These are phyloP conservation scores for Gandaritis pyraliata DNA, from an alignment of 2,888 invertebrate genomes.

Conservation along the genomic window DNA sequence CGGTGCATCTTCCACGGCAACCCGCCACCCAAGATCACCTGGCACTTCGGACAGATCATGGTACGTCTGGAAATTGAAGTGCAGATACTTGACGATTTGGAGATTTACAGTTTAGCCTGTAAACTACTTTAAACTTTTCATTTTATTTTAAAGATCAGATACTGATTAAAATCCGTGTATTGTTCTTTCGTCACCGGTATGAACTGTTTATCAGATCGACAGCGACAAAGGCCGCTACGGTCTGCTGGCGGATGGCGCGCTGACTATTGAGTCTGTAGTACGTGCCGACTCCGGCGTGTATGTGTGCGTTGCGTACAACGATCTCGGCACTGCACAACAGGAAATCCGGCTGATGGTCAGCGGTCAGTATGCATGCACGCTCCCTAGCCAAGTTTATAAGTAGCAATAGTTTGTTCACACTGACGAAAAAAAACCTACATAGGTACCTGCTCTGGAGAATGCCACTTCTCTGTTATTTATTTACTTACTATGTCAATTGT, in stretches of 20 bases:
- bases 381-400: too few species aligned
- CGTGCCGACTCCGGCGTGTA: constrained; percentile 93
- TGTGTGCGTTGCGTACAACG: constrained; percentile 93
- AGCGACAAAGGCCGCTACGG: constrained; percentile 89
- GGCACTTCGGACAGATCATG: constrained; percentile 89
- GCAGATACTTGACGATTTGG: too few species aligned
- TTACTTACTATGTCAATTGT: too few species aligned
- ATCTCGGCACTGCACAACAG: constrained; percentile 87
- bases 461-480: too few species aligned
- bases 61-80: constrained; percentile 66
- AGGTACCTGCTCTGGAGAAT: too few species aligned
- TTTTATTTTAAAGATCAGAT: too few species aligned
- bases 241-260: constrained; percentile 88
- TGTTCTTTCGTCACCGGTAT: too few species aligned
- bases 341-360: constrained; percentile 89
- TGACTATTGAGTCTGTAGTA: constrained; percentile 92
- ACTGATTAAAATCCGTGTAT: too few species aligned
- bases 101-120: too few species aligned
- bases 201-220: constrained; percentile 86
- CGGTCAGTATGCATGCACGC: constrained; percentile 85
- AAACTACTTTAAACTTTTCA: too few species aligned
- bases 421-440: too few species aligned
- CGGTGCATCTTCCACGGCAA: constrained; percentile 90
- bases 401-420: too few species aligned
- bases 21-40: constrained; percentile 90